phyloP scores from a whole-genome alignment of 2,113 vertebrate species.

The Speoplatyrhinus poulsoni region DNA sequence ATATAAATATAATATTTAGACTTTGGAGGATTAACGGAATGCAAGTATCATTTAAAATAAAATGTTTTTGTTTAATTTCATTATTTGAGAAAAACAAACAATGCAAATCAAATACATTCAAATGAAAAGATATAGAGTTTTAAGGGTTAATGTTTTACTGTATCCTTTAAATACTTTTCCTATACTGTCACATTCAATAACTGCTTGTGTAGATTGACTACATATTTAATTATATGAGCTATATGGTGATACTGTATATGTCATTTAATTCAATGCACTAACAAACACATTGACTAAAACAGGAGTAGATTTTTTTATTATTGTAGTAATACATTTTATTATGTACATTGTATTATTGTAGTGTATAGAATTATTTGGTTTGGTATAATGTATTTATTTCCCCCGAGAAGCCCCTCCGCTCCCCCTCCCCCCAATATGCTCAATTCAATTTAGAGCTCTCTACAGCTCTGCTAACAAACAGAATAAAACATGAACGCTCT shows the following conservation, averaged over 20 bases:
- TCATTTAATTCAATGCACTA: too few relatives aligned
- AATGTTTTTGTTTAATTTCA: background rate
- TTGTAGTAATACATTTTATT: too few relatives aligned
- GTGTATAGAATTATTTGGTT: too few relatives aligned
- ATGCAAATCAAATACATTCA: too few relatives aligned
- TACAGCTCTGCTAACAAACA: background rate
- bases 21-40: background rate
- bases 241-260: too few relatives aligned
- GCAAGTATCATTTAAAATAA: background rate
- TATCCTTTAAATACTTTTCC: background rate
- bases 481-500: background rate
- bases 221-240: too few relatives aligned
- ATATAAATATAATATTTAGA: background rate
- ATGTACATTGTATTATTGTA: too few relatives aligned
- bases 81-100: background rate
- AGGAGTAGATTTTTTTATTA: too few relatives aligned
- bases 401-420: background rate
- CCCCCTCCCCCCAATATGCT: background rate
- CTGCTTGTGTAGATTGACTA: too few relatives aligned
- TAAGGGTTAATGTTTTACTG: background rate
- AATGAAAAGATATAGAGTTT: background rate
- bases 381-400: background rate
- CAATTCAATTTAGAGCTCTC: conserved; percentile 3
- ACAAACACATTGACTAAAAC: too few relatives aligned
- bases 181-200: background rate